Base-by-base conservation (phyloP, 2,113 vertebrate genomes). In the Aleadryas rufinucha region DNA sequence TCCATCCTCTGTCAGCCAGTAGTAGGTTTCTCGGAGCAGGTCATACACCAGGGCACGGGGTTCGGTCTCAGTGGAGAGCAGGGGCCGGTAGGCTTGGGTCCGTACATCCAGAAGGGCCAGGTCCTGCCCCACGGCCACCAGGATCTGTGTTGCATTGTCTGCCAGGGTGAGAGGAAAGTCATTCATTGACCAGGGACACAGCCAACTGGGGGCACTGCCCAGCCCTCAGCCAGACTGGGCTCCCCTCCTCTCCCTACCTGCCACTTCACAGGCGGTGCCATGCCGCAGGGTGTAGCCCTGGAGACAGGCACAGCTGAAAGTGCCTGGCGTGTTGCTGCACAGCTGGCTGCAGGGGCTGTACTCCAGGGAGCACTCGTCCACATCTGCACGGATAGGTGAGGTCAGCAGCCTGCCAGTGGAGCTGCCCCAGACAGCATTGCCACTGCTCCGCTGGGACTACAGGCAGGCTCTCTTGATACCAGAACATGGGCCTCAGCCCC, bases 331-430 rank as follows among this genome's bases (percentile, higher is more conserved):
- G 56, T 99, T 99, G 20, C 49, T 90, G 94, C 99, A 99, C 22
- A 98, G 77, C 79, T 99, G 99, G 78, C 93, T 97, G 92, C 99
- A 99, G 24, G 98, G 98, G 57, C 97, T 84, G 42, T 97, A 98
- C 12, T 97, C 94, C 88, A 92, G 57, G 16, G 98, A 97, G 91
- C 99, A 99, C 84, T 99, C 99, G 9, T 99, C 98, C 84, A 99
- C 31, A 97, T 99, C 99, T 99, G 94, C 4, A 30, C 3, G 0
- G 13, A 78, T 1, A 92, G 50, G 26, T 2, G 4, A 52, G 41
- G 35, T 33, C 65, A 54, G 68, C 11, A 93, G 49, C 83, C 70
- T 6, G 9, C 24, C 2, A 11, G n/a, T 27, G 4, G 1, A 63
- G 8, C 41, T 56, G 37, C 20, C 41, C n/a, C 20, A 47, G 18